phyloP scores from a whole-genome alignment of 2,797 vertebrate species.

The Coregonus ussuriensis region DNA sequence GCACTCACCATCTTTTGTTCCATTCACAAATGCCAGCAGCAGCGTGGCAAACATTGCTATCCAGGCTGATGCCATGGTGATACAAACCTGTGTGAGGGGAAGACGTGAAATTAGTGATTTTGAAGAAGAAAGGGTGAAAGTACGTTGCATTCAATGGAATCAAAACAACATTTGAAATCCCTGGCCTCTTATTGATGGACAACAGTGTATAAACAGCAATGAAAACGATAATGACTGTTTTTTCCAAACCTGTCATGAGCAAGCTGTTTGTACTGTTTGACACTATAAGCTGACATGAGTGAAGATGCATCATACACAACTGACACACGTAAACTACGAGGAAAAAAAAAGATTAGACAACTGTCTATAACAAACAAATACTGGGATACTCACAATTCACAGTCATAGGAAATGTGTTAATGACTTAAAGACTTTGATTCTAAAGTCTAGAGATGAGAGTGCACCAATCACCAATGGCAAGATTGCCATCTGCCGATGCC shows the following conservation, averaged over 20 bases:
- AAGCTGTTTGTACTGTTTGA: constrained; percentile 5
- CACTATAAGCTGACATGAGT: background rate
- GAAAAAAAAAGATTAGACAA: background rate
- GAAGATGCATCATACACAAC: background rate
- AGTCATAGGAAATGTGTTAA: constrained; percentile 1
- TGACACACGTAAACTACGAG: background rate
- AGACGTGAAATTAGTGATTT: constrained; percentile 39
- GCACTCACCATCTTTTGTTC: constrained; percentile 62
- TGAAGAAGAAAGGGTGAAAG: constrained; percentile 16
- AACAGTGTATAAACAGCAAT: constrained; percentile 14
- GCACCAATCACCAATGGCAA: constrained; percentile 17
- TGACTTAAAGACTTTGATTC: background rate
- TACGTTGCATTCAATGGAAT: constrained; percentile 21
- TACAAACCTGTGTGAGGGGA: constrained; percentile 61
- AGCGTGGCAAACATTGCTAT: constrained; percentile 47
- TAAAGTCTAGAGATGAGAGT: background rate
- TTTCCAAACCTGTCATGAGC: constrained; percentile 30
- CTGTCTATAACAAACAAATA: background rate
- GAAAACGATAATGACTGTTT: constrained; percentile 4
- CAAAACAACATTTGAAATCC: constrained; percentile 34
- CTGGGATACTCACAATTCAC: constrained; percentile 56
- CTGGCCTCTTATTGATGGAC: background rate
- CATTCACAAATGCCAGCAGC: constrained; percentile 52
- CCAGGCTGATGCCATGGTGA: constrained; percentile 67
- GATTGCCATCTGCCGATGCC: background rate